Conservation (phyloP, 2,113 vertebrate genomes). For the Mungos mungo region DNA sequence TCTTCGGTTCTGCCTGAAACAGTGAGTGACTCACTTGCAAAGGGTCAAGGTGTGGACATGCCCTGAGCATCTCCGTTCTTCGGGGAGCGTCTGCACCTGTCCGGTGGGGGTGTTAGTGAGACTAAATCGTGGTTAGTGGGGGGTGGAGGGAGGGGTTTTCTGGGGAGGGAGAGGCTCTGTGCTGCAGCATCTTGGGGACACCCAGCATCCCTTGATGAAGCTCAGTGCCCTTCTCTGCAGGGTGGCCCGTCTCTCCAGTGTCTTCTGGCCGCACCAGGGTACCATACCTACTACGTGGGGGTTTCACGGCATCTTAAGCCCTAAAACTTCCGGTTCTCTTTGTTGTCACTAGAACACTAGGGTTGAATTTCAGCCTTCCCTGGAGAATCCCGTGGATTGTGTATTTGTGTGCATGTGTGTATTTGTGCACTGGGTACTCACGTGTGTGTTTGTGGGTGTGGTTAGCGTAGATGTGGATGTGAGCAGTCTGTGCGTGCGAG, state of each 20-base stretch:
- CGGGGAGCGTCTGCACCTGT: not conserved
- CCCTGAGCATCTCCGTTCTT: not conserved
- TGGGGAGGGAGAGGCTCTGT: not conserved
- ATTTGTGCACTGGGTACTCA: not conserved
- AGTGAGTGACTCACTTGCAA: not conserved
- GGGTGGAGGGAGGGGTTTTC: not conserved
- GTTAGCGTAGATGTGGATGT: not conserved
- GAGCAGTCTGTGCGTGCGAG: not conserved
- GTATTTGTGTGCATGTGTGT: not conserved
- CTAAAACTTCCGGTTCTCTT: not conserved
- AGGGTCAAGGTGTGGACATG: not conserved
- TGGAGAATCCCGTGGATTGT: not conserved
- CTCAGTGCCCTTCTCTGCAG: not conserved
- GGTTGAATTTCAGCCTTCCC: not conserved
- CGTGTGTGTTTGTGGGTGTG: not conserved
- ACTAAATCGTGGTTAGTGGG: not conserved
- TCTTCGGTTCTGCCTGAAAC: not conserved
- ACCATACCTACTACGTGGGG: not conserved
- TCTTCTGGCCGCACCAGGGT: accelerated
- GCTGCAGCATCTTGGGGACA: not conserved
- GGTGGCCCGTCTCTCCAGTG: accelerated
- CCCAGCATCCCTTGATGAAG: not conserved
- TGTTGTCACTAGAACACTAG: not conserved
- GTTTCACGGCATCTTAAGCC: not conserved
- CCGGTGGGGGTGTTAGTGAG: not conserved